Evolutionary conservation across 2,113 vertebrate species (phyloP), one percentile per base, ranked within the genome.

Genomic region (Coregonus clupeaformis): DNA sequence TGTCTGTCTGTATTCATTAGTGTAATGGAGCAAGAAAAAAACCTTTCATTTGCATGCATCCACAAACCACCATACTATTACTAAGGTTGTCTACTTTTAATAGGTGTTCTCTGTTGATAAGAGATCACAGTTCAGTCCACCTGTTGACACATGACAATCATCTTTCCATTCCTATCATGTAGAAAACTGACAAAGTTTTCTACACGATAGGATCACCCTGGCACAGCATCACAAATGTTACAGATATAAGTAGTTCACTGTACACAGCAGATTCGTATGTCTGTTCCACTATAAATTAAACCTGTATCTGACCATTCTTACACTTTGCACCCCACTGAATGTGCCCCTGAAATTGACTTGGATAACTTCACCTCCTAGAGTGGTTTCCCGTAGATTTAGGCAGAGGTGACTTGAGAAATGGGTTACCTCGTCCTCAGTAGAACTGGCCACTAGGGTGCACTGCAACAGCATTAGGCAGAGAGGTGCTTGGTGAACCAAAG

Each of bases 71-170:
- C 36, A 42, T 2, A 42, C 27, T 60, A 22, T 60, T 60, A 22
- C n/a, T 7, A 9, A 60, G 18, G 1, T 0, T 60, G 57, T 60
- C n/a, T 5, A 22, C 13, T 22, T 60, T 22, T 5, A 60, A 24
- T 60, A 24, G 57, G 57, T 13, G 30, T 75, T 78, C 80, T 77
- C 30, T 69, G 32, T 77, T 77, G 29, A 69, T n/a, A 70, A 71
- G 52, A 0, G 80, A 29, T 78, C 72, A 45, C 57, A 60, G n/a
- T 24, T 6, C 20, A 55, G 45, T 73, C 47, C 57, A 13, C 57
- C 68, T 76, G 71, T 82, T 78, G 69, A 85, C 80, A 76, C 42
- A 75, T 76, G 84, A 89, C 88, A 88, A 87, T 89, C 76, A 86
- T 80, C 66, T 16, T 52, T 69, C 29, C 4, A 36, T 32, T 45